Percentiles rank a stretch among this genome's conserved stretches.
phyloP scores from a whole-genome alignment of 2,113 vertebrate species.

The Mixornis gularis region DNA sequence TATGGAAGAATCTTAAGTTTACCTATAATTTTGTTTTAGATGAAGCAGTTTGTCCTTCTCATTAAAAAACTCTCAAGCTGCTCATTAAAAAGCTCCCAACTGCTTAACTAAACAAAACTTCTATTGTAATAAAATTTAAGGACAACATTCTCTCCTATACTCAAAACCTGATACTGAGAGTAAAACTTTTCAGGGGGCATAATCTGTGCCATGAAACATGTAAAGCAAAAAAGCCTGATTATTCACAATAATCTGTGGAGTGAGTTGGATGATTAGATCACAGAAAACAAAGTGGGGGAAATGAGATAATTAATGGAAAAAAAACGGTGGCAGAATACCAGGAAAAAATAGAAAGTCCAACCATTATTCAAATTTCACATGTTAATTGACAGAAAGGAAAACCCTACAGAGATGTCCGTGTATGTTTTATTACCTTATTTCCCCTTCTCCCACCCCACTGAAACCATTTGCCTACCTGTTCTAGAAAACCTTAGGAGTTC shows the following conservation, averaged over 20 bases:
- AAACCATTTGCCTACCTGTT: background rate
- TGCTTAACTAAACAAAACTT: background rate
- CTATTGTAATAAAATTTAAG: background rate
- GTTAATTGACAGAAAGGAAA: conserved; percentile 8
- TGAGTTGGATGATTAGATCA: background rate
- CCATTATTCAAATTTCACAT: background rate
- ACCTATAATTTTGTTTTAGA: background rate
- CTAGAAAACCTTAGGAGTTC: background rate
- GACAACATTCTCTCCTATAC: background rate
- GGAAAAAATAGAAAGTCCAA: conserved; percentile 5
- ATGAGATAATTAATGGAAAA: background rate
- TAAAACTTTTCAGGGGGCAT: rapidly evolving
- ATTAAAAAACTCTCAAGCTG: background rate
- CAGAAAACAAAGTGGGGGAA: background rate
- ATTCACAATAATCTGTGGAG: background rate
- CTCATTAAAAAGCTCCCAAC: background rate
- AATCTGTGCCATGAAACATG: background rate
- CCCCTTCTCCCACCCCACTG: background rate
- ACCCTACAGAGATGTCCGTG: background rate
- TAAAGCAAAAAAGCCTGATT: background rate
- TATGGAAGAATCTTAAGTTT: background rate
- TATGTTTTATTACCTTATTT: background rate
- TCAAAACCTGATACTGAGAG: background rate
- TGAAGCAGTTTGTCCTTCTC: background rate
- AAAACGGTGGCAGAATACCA: background rate